Conservation (phyloP, 2,888 invertebrate species). For the Noctua janthe region DNA sequence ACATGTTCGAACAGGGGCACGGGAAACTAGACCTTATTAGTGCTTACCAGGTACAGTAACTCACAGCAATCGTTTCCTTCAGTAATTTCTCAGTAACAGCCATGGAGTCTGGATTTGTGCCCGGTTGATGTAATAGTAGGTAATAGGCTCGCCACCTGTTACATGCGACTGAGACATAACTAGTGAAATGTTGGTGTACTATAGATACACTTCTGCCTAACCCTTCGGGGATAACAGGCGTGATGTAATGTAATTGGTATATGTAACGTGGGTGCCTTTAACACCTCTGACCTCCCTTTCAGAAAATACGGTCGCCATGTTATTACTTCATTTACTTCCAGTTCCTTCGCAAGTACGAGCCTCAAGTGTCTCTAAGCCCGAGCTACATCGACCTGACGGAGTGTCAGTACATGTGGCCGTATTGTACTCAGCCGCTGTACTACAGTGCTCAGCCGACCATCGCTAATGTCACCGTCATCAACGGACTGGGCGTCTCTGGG, state of each 20-base stretch:
- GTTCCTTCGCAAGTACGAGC: slow-evolving; percentile 90
- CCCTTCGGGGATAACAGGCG: not conserved
- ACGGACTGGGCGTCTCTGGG: slow-evolving; percentile 97
- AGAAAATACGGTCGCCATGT: not conserved
- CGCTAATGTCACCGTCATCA: slow-evolving; percentile 98
- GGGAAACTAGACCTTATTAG: slow-evolving; percentile 97
- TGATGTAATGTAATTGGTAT: not conserved
- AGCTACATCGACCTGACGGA: slow-evolving; percentile 98
- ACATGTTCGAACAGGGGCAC: slow-evolving; percentile 99
- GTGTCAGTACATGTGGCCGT: slow-evolving; percentile 99
- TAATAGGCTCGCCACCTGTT: not conserved
- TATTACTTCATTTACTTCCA: slow-evolving; percentile 66
- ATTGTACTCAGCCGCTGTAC: slow-evolving; percentile 98
- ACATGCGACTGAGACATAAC: not conserved
- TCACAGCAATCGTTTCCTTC: not conserved
- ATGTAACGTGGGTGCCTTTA: not conserved
- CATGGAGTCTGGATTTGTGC: not conserved
- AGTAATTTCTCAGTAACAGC: not conserved
- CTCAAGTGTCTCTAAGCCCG: slow-evolving; percentile 92
- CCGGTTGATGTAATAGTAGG: not conserved
- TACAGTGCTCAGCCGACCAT: slow-evolving; percentile 96
- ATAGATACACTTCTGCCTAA: not conserved
- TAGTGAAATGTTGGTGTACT: not conserved
- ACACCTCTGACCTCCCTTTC: not conserved
- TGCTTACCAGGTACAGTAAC: slow-evolving; percentile 93